phyloP scores from a whole-genome alignment of 2,113 vertebrate genomes.

The Taxidea taxus region DNA sequence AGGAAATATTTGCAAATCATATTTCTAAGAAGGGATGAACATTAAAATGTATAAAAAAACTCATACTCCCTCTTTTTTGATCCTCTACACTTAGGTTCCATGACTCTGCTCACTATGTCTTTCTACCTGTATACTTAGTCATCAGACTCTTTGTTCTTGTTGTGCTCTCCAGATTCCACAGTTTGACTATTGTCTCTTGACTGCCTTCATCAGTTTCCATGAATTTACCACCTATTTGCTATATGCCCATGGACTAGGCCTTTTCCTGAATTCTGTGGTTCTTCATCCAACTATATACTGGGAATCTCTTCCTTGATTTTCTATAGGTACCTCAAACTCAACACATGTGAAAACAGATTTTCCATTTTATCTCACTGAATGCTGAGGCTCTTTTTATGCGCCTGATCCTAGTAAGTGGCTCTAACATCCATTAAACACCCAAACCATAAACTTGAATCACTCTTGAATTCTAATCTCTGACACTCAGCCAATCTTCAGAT shows the following conservation, averaged over 20 bases:
- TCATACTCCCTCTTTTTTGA: not conserved
- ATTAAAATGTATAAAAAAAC: not conserved
- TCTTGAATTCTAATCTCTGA: not conserved
- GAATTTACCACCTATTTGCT: not conserved
- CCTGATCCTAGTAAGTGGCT: not conserved
- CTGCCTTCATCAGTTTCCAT: not conserved
- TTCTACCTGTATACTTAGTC: not conserved
- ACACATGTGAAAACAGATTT: not conserved
- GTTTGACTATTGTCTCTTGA: not conserved
- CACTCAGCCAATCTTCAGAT: not conserved
- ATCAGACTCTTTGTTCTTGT: not conserved
- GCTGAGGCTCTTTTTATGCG: not conserved
- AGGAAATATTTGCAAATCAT: not conserved
- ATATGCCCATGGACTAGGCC: not conserved
- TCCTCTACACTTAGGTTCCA: not conserved
- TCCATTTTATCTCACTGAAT: not conserved
- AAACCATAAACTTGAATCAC: not conserved
- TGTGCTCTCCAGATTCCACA: not conserved
- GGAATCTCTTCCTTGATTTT: not conserved
- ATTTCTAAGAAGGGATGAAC: not conserved
- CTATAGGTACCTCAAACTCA: not conserved
- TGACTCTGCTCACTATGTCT: not conserved
- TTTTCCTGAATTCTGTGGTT: not conserved
- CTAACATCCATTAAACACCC: not conserved
- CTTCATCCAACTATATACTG: not conserved